Conservation (phyloP, 2,113 vertebrate genomes). For the Tringa solitaria region DNA sequence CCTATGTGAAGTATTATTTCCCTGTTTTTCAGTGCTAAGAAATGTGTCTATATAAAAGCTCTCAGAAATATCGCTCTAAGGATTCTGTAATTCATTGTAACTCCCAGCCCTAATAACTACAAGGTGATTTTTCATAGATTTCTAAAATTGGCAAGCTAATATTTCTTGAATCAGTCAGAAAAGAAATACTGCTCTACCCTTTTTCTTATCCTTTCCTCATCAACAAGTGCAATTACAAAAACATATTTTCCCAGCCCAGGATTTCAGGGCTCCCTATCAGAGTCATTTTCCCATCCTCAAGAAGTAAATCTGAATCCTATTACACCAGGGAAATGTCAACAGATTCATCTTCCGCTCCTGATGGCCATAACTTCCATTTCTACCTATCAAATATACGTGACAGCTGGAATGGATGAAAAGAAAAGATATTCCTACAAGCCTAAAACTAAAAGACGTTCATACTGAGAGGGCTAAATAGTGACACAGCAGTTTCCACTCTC, state of each 20-base stretch:
- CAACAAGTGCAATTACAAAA: slow-evolving; percentile 48
- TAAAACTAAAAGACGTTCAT: not conserved
- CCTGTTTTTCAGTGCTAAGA: slow-evolving; percentile 43
- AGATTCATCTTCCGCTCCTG: not conserved
- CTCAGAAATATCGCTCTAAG: slow-evolving; percentile 44
- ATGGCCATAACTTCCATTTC: not conserved
- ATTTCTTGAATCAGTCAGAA: slow-evolving; percentile 24
- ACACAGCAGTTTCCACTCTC: not conserved
- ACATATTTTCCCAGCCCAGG: not conserved
- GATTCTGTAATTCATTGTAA: slow-evolving; percentile 28
- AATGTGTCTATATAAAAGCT: slow-evolving; percentile 28
- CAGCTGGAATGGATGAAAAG: slow-evolving; percentile 14
- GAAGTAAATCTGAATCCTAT: not conserved
- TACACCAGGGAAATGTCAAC: not conserved
- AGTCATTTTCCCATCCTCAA: slow-evolving; percentile 16
- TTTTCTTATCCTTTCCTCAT: slow-evolving; percentile 42
- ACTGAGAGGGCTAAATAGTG: not conserved
- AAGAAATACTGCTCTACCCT: not conserved
- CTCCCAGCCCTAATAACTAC: slow-evolving; percentile 27
- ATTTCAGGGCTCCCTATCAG: slow-evolving; percentile 8
- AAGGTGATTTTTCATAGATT: slow-evolving; percentile 48
- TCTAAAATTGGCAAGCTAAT: slow-evolving; percentile 41
- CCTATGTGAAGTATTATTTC: slow-evolving; percentile 28
- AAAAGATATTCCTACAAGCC: not conserved
- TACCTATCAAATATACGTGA: slow-evolving; percentile 5